Percentiles rank a stretch among this genome's conserved stretches.
Conservation (phyloP, 2,797 vertebrate species). For the Anguilla anguilla region DNA sequence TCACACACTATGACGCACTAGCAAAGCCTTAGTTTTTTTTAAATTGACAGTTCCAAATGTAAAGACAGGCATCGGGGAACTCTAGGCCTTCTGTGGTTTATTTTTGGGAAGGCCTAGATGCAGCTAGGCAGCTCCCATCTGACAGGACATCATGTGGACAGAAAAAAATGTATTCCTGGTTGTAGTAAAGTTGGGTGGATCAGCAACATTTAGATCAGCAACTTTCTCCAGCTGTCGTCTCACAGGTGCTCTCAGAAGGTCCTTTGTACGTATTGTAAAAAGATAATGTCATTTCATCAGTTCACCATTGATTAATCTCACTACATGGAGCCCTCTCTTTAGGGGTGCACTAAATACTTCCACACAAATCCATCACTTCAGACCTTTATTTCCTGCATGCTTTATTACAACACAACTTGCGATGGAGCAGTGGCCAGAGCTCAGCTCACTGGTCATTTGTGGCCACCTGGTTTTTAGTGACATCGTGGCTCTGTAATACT, state of each 20-base stretch:
- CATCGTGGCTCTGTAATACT: background rate
- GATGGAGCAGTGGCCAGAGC: background rate
- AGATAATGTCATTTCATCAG: slow-evolving; percentile 30
- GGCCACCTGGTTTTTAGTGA: background rate
- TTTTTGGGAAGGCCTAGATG: slow-evolving; percentile 38
- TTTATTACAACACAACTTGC: background rate
- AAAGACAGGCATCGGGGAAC: slow-evolving; percentile 23
- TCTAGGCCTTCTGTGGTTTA: slow-evolving; percentile 53
- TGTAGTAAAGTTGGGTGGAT: background rate
- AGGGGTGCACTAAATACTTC: background rate
- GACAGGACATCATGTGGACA: background rate
- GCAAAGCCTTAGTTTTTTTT: slow-evolving; percentile 44
- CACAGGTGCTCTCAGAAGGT: slow-evolving; percentile 25
- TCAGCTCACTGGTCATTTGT: background rate
- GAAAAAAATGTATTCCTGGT: background rate
- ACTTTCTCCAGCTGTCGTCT: slow-evolving; percentile 16
- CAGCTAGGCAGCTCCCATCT: slow-evolving; percentile 24
- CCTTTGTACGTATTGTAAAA: slow-evolving; percentile 32
- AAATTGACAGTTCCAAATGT: slow-evolving; percentile 9
- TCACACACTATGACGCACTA: slow-evolving; percentile 21
- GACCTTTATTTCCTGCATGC: background rate
- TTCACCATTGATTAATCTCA: background rate
- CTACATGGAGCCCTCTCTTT: background rate
- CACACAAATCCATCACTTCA: background rate
- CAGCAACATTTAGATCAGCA: background rate